Percentiles rank a stretch among this genome's conserved stretches.
phyloP scores from a whole-genome alignment of 2,113 vertebrate genomes.

The Pachypanchax playfairii region DNA sequence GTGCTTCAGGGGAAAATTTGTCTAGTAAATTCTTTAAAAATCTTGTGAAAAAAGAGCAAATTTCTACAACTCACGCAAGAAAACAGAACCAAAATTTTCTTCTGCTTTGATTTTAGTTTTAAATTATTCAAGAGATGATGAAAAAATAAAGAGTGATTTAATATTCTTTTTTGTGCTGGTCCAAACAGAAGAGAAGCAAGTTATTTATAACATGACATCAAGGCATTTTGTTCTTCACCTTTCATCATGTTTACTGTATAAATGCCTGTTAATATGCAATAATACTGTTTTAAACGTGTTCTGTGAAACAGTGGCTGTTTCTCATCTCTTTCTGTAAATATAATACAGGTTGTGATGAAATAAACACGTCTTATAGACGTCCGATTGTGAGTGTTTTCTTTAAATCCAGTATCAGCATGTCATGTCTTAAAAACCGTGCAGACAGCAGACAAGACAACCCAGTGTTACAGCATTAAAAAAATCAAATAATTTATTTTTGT shows the following conservation, averaged over 20 bases:
- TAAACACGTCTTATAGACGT: slow-evolving; percentile 46
- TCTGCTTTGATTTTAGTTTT: no score
- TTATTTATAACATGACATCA: not conserved
- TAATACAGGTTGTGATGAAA: slow-evolving; percentile 44
- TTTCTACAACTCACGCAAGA: no score
- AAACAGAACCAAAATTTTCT: no score
- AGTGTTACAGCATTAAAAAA: slow-evolving; percentile 71
- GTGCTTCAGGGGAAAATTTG: no score
- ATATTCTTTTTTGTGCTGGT: slow-evolving; percentile 31
- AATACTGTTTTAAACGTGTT: slow-evolving; percentile 49
- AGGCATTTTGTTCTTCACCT: slow-evolving; percentile 11
- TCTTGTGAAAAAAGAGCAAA: no score
- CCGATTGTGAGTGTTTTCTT: slow-evolving; percentile 14
- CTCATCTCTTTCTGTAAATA: slow-evolving; percentile 50
- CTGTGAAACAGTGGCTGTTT: slow-evolving; percentile 44
- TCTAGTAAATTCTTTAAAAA: no score
- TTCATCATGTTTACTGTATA: slow-evolving; percentile 38
- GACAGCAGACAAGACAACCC: slow-evolving; percentile 53
- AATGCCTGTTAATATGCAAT: slow-evolving; percentile 62
- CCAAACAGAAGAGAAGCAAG: slow-evolving; percentile 14
- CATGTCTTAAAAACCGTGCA: slow-evolving; percentile 26
- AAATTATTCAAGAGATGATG: slow-evolving; percentile 4
- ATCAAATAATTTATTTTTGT: slow-evolving; percentile 80
- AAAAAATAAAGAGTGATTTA: slow-evolving; percentile 39
- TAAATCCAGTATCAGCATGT: not conserved